Evolutionary conservation across 2,797 vertebrate genomes (phyloP).

Genomic region (Cirrhinus mrigala): DNA sequence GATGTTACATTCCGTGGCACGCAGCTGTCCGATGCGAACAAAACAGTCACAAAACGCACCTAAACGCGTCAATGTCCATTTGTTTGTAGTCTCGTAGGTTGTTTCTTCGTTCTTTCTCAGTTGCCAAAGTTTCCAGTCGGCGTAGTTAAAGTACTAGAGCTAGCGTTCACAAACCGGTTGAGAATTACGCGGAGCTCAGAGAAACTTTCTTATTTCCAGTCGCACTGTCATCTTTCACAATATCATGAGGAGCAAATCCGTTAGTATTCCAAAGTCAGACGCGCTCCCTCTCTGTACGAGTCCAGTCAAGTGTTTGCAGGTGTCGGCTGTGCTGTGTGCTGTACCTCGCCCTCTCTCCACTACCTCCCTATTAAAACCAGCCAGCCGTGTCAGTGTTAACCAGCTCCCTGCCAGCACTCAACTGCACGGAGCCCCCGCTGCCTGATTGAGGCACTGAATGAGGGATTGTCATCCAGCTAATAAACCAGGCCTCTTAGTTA

Average conservation of each 20-base stretch:
- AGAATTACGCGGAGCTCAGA: conserved; percentile 32
- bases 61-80: conserved; percentile 48
- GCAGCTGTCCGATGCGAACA: conserved; percentile 44
- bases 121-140: conserved; percentile 52
- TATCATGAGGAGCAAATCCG: conserved; percentile 11
- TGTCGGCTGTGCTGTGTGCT: conserved; percentile 55
- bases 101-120: conserved; percentile 41
- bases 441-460: conserved; percentile 35
- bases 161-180: conserved; percentile 27
- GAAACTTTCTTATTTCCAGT: conserved; percentile 51
- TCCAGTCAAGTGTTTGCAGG: conserved; percentile 63
- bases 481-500: conserved; percentile 30
- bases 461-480: conserved; percentile 42
- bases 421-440: conserved; percentile 19
- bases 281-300: conserved; percentile 32
- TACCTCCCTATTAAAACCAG: conserved; percentile 62
- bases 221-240: conserved; percentile 24
- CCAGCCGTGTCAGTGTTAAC: conserved; percentile 66
- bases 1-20: conserved; percentile 64
- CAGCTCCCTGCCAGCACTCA: conserved; percentile 61
- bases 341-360: conserved; percentile 56
- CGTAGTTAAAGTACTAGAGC: conserved; percentile 14
- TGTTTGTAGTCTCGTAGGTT: conserved; percentile 8
- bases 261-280: conserved; percentile 40
- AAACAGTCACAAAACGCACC: conserved; percentile 29